These are phyloP conservation scores for Athripsodes cinereus DNA, from an alignment of 2,888 invertebrate genomes.

Conservation along the genomic window DNA sequence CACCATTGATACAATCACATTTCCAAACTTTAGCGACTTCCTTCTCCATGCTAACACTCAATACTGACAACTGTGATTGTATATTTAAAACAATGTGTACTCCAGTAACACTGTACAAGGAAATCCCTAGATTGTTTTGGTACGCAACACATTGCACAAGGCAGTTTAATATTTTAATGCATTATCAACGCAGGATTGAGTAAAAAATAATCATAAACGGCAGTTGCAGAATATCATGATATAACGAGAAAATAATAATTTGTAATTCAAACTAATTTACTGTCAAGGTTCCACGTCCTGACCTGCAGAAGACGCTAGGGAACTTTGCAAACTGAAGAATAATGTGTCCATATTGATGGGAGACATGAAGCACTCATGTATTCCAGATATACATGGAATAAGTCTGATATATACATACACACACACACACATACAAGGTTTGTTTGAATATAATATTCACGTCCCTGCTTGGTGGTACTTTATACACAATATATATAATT, in stretches of 20 bases:
- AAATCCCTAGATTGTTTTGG: no score
- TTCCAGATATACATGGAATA: not conserved
- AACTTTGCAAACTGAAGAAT: not conserved
- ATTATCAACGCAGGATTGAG: no score
- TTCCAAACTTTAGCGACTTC: no score
- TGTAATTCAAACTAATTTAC: no score
- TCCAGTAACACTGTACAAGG: no score
- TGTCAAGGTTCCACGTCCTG: not conserved
- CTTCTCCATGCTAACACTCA: not conserved
- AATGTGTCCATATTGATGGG: not conserved
- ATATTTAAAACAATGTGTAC: no score
- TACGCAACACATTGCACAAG: no score
- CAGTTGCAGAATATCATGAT: no score
- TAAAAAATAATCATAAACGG: no score
- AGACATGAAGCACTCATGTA: not conserved
- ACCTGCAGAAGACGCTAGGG: not conserved
- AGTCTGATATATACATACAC: not conserved
- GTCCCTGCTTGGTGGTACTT: conserved; percentile 7
- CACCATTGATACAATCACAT: no score
- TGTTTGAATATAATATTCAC: not conserved
- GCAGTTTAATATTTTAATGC: no score
- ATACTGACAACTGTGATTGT: not conserved
- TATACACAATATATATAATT: conserved; percentile 22
- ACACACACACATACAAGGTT: conserved; percentile 9
- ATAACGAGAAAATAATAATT: no score